Base-by-base conservation (phyloP, 2,797 vertebrate genomes). In the Erithacus rubecula region DNA sequence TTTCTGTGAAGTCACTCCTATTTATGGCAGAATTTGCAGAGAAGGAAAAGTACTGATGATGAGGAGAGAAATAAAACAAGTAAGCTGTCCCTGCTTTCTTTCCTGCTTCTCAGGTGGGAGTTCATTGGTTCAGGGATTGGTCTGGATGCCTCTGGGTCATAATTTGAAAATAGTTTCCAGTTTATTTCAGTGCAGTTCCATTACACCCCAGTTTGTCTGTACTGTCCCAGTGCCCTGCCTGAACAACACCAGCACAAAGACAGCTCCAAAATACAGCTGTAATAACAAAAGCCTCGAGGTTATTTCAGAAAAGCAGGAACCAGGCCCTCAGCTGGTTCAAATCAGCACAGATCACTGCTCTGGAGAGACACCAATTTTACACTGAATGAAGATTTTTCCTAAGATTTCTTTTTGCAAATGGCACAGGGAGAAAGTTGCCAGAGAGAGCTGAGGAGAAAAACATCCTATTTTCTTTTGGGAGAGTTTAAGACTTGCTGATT, bases 1-100 rank as follows among this genome's bases (percentile, higher is more conserved):
- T 94, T 96, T 88, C 72, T 89, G 65, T 94, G 87, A 80, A 58
- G 27, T 81, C 76, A 32, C n/a, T 86, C 23, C 46, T 89, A 11
- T 59, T 94, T 82, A 36, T 70, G 60, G 67, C 80, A 82, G 77
- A 74, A 94, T 91, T 43, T 70, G 46, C 34, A 77, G 41, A 36
- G 71, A 64, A 82, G 39, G 68, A 85, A 62, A 83, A 91, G 32
- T 64, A 18, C 62, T 67, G 52, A 69, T 83, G 16, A 4, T 34
- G 26, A 83, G 36, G 44, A 72, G 26, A 79, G 24, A 56, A 14
- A 32, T 46, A 0, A 22, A 49, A 74, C 46, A n/a, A 16, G 36
- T 36, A 82, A 27, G 22, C 55, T 44, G 27, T 82, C 81, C 63
- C 15, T 87, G 55, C 81, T 91, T 78, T 44, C 44, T 53, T 69